A percentile compares a stretch with the other conserved stretches of the same genome.
phyloP scores from a whole-genome alignment of 2,888 invertebrate species.

The Nudaria mundana region DNA sequence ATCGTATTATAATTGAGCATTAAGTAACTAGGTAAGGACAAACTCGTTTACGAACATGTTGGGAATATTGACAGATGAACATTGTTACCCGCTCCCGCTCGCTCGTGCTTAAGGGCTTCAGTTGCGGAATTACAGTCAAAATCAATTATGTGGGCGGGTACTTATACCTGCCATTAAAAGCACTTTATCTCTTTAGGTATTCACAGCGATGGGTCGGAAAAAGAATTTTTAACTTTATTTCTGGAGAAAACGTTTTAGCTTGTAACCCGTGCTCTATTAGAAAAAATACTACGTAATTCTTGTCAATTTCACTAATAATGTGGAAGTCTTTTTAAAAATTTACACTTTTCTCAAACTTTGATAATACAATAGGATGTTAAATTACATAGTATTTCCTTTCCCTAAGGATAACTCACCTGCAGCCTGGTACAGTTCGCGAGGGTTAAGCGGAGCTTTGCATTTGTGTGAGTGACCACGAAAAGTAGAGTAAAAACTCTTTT shows the following conservation, averaged over 20 bases:
- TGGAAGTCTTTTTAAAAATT: too few species aligned
- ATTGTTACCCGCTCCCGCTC: slow-evolving; percentile 21
- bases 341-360: too few species aligned
- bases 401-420: too few species aligned
- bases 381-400: too few species aligned
- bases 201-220: slow-evolving; percentile 28
- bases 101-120: slow-evolving; percentile 26
- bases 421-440: too few species aligned
- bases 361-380: too few species aligned
- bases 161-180: slow-evolving; percentile 41
- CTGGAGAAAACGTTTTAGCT: slow-evolving; percentile 23
- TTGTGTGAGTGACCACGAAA: too few species aligned
- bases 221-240: slow-evolving; percentile 28
- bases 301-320: background rate
- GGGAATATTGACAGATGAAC: background rate
- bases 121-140: slow-evolving; percentile 39
- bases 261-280: slow-evolving; percentile 7
- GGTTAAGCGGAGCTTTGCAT: too few species aligned
- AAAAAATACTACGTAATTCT: slow-evolving; percentile 4
- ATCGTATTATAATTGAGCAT: too few species aligned
- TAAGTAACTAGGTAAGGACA: too few species aligned
- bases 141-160: slow-evolving; percentile 38
- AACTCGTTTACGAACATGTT: too few species aligned
- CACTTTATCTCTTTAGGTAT: slow-evolving; percentile 38
- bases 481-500: too few species aligned